Base-by-base conservation (phyloP, 2,113 vertebrate genomes). In the Anarrhichthys ocellatus region DNA sequence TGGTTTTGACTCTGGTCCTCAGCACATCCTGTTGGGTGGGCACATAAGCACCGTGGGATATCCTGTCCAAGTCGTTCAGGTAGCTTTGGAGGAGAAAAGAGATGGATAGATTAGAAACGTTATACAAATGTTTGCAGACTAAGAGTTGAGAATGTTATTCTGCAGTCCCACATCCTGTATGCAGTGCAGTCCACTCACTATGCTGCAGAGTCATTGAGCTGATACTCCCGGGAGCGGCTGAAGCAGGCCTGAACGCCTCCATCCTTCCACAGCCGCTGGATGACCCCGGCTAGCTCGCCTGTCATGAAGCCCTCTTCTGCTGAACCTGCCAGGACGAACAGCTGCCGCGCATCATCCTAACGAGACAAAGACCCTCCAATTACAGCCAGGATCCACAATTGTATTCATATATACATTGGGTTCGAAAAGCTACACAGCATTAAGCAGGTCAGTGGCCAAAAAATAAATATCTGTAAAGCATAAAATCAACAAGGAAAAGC, bases 291-390 rank as follows among this genome's bases (percentile, higher is more conserved):
- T 58, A 99, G 95, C 69, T 99, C 98, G 9, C 95, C 88, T 0
- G 97, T 99, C 98, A 99, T 99, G 93, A 98, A 97, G 27, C 98
- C 98, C 87, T 99, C 98, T 56, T 99, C 98, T 24, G 96, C 97
- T 11, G 97, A 96, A 73, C 97, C 97, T 14, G 98, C 97, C 73
- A 99, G 93, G 6, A 97, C 97, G 54, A 99, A 99, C 83, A 99
- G 96, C 84, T 99, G 98, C 22, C 98, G 96, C 17, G 98, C 98
- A 82, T 99, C 98, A 87, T 99, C 98, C 98, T 99, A 86, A 24
- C 44, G n/a, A 84, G 58, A 86, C 34, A 82, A 22, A 73, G 5
- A 1, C 27, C 48, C 18, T 48, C 72, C 14, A 38, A 48, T 76
- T 76, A 18, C 42, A 80, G 11, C 62, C 56, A 64, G 0, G 24